A percentile compares a stretch with the other conserved stretches of the same genome.
These are phyloP conservation scores for Zeuzera pyrina DNA, from an alignment of 2,888 invertebrate species.

Conservation along the genomic window DNA sequence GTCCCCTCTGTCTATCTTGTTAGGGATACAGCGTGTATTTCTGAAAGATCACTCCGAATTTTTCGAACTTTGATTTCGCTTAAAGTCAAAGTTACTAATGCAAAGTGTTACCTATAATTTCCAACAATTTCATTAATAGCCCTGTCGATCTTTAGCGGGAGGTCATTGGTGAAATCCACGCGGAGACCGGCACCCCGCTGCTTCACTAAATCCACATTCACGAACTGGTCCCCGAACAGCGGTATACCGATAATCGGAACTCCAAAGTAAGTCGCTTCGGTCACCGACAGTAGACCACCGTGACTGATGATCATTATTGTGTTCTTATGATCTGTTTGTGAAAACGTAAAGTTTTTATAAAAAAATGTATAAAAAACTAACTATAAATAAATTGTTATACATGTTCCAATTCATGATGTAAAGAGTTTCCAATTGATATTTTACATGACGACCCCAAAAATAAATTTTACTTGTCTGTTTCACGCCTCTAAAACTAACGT, in stretches of 20 bases:
- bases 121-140: constrained; percentile 29
- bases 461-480: too few species aligned
- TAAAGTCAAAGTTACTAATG: too few species aligned
- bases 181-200: constrained; percentile 24
- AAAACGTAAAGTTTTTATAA: too few species aligned
- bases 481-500: too few species aligned
- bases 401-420: too few species aligned
- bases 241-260: constrained; percentile 38
- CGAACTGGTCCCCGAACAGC: constrained; percentile 31
- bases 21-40: too few species aligned
- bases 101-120: constrained; percentile 32
- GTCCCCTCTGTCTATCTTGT: too few species aligned
- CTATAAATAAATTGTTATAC: background rate
- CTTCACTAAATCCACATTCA: constrained; percentile 23
- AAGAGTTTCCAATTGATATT: too few species aligned
- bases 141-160: constrained; percentile 25
- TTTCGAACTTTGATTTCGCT: too few species aligned
- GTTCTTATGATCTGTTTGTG: constrained; percentile 34
- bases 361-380: too few species aligned
- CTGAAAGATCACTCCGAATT: too few species aligned
- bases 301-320: constrained; percentile 30
- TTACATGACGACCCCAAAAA: too few species aligned
- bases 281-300: constrained; percentile 28
- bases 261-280: constrained; percentile 34
- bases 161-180: constrained; percentile 24